phyloP scores from a whole-genome alignment of 2,113 vertebrate genomes.

The Silurus meridionalis region DNA sequence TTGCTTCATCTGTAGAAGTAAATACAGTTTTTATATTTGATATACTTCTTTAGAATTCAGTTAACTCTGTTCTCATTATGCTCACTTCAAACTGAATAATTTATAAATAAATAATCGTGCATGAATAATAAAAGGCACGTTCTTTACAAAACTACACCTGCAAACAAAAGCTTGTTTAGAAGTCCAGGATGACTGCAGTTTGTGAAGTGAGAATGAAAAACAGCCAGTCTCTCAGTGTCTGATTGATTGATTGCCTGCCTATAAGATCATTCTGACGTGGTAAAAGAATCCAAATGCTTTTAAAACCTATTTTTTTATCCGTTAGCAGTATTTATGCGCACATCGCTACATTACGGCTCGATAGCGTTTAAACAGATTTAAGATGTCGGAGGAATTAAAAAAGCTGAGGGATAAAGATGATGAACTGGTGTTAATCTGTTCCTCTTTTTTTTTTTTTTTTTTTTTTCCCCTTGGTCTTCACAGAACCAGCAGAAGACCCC shows the following conservation, averaged over 20 bases:
- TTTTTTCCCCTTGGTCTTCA: background rate
- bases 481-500: conserved; percentile 40
- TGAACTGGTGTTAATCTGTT: background rate
- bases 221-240: no score
- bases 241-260: background rate
- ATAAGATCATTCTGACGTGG: background rate
- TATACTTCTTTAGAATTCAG: no score
- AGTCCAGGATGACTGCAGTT: background rate
- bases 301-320: background rate
- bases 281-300: background rate
- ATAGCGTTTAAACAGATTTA: background rate
- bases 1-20: background rate
- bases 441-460: background rate
- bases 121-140: background rate
- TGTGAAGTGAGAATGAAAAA: background rate
- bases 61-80: background rate
- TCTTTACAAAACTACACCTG: background rate
- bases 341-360: background rate
- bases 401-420: conserved; percentile 3
- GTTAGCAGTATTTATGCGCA: background rate
- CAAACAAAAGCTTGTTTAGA: background rate
- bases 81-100: background rate
- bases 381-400: background rate
- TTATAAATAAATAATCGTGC: background rate
- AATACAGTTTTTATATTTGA: background rate